Percentiles rank a stretch among this genome's conserved stretches.
Conservation (phyloP, 2,113 vertebrate species). For the Tachysurus vachellii region DNA sequence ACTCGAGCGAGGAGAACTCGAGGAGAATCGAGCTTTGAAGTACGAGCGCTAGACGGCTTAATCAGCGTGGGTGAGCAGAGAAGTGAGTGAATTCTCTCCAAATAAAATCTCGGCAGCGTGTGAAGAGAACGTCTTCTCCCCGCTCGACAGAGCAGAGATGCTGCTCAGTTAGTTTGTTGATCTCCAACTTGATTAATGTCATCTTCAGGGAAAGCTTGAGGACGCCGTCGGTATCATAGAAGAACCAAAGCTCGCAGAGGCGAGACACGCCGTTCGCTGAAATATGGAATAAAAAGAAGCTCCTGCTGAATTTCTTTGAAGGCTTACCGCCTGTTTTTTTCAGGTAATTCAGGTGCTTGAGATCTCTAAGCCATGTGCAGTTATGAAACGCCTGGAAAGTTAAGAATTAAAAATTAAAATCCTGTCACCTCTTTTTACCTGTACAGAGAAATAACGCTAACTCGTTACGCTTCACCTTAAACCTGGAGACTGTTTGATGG, state of each 20-base stretch:
- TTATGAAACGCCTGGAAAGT: not conserved
- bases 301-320: not conserved
- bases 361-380: not conserved
- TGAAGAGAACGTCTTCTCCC: not conserved
- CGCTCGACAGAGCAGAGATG: not conserved
- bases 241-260: not conserved
- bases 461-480: not conserved
- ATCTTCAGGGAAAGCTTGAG: constrained; percentile 19
- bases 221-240: not conserved
- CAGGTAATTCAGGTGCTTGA: not conserved
- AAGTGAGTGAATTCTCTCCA: constrained; percentile 1
- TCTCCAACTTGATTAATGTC: constrained; percentile 21
- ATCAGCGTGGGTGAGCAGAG: not conserved
- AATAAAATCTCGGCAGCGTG: not conserved
- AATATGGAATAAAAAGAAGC: not conserved
- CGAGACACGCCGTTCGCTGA: not conserved
- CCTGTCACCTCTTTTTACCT: not conserved
- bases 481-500: not conserved
- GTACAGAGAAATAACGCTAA: not conserved
- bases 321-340: not conserved
- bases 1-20: constrained; percentile 1
- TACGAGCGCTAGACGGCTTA: constrained; percentile 2
- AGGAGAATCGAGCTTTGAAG: constrained; percentile 32
- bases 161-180: constrained; percentile 4
- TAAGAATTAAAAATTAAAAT: not conserved